Base-by-base conservation (phyloP, 2,797 vertebrate genomes). In the Xenops minutus region DNA sequence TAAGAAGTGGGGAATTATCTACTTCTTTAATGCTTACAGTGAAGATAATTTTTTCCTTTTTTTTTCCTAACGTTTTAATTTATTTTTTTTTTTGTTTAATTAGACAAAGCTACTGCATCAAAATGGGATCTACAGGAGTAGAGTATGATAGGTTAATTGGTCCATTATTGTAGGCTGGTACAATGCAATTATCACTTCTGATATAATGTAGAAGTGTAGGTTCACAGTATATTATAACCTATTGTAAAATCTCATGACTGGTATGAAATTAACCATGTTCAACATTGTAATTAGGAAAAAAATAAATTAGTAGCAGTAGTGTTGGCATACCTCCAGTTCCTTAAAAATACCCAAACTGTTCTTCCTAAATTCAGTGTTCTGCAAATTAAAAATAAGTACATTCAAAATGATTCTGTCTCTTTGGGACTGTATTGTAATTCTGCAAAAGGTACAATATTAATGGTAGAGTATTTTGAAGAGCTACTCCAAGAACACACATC, bases 131-230 rank as follows among this genome's bases (percentile, higher is more conserved):
- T 87, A 67, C 62, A 63, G 52, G n/a, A 87, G 37, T 26, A 81
- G 36, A 27, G 61, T 81, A 75, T 73, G 82, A 88, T 85, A 94
- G 83, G 75, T 95, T 93, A 95, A 95, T 95, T 92, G 80, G 59
- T 85, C 59, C 10, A 34, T 85, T 95, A 92, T 29, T 87, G 48
- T 77, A 76, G n/a, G 34, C 79, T 79, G 52, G 73, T 82, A 85
- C 63, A 93, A 89, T 89, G 63, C 56, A 95, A 93, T 95, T 96
- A 94, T 77, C 56, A 49, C 71, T 91, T 95, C 92, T 87, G 67
- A 85, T 93, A 79, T 44, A 93, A 94, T 56, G 37, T 82, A 52
- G 63, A 95, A 91, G 74, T 86, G 74, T 58, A 92, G 44, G 77
- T 92, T 94, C 93, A 92, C 55, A 76, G 39, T 78, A 71, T 74